A percentile compares a stretch with the other conserved stretches of the same genome.
Conservation (phyloP, 37 sponge, comb jelly and placozoan species). For the Chondrosia reniformis region DNA sequence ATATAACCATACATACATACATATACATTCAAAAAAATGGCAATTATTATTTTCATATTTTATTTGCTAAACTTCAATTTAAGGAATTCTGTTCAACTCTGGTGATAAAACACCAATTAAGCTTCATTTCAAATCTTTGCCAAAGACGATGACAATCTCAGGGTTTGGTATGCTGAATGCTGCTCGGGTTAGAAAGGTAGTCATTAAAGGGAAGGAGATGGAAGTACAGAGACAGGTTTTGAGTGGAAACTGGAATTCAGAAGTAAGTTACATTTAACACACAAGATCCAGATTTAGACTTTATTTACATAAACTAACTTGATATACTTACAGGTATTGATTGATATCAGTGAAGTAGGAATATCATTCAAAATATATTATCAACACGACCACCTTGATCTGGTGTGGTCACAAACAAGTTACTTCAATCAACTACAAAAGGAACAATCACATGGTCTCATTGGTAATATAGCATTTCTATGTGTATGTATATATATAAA, state of each 20-base stretch:
- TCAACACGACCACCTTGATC: background rate
- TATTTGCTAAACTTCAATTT: background rate
- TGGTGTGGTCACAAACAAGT: background rate
- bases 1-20: too few relatives aligned
- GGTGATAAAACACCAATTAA: background rate
- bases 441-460: background rate
- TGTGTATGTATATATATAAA: too few relatives aligned
- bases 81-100: background rate
- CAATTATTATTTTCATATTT: background rate
- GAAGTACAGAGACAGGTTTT: background rate
- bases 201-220: background rate
- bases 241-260: background rate
- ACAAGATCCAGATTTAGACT: too few relatives aligned
- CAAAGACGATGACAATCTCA: background rate
- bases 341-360: background rate
- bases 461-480: background rate
- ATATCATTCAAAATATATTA: background rate
- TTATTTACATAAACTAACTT: too few relatives aligned
- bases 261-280: background rate
- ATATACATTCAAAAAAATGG: too few relatives aligned
- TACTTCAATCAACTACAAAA: background rate
- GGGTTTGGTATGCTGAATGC: slow-evolving; percentile 7
- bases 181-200: background rate
- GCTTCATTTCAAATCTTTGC: background rate
- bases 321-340: too few relatives aligned